phyloP scores from a whole-genome alignment of 1,140 invertebrate genomes.

The Drosophila kohkoa region DNA sequence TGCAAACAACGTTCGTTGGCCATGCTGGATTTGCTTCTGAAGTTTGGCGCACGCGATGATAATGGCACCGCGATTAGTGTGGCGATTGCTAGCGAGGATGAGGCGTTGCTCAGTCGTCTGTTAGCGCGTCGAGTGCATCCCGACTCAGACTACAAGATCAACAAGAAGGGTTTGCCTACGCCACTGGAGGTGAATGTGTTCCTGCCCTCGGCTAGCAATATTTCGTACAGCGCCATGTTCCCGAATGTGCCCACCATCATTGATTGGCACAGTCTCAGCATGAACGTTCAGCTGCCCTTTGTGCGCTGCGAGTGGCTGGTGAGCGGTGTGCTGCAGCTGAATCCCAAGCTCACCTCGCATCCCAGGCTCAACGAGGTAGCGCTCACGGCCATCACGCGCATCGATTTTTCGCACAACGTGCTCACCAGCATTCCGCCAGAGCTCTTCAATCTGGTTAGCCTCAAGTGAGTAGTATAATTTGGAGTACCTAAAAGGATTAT shows the following conservation, averaged over 20 bases:
- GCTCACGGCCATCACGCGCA: slow-evolving; percentile 95
- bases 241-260: slow-evolving; percentile 95
- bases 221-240: slow-evolving; percentile 92
- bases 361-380: slow-evolving; percentile 90
- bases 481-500: neutral
- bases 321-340: slow-evolving; percentile 93
- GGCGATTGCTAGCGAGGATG: slow-evolving; percentile 73
- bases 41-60: slow-evolving; percentile 93
- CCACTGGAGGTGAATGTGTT: slow-evolving; percentile 87
- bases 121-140: slow-evolving; percentile 88
- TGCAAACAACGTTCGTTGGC: slow-evolving; percentile 88
- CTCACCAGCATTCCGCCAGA: slow-evolving; percentile 92
- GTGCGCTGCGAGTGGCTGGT: slow-evolving; percentile 93
- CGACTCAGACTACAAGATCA: slow-evolving; percentile 94
- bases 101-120: slow-evolving; percentile 70
- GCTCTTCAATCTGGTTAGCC: slow-evolving; percentile 93
- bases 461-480: slow-evolving; percentile 69
- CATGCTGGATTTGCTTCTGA: slow-evolving; percentile 90
- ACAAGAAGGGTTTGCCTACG: slow-evolving; percentile 90
- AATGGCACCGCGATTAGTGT: slow-evolving; percentile 91
- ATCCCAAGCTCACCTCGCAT: slow-evolving; percentile 91
- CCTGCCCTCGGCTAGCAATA: slow-evolving; percentile 87
- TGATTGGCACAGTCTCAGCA: slow-evolving; percentile 95
- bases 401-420: slow-evolving; percentile 97
- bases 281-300: slow-evolving; percentile 88